Percentiles rank a stretch among this genome's conserved stretches.
Evolutionary conservation across 30 jellyfish, hydroid and myxozoan species (phyloP).

Genomic region (Haliclystus octoradiatus): DNA sequence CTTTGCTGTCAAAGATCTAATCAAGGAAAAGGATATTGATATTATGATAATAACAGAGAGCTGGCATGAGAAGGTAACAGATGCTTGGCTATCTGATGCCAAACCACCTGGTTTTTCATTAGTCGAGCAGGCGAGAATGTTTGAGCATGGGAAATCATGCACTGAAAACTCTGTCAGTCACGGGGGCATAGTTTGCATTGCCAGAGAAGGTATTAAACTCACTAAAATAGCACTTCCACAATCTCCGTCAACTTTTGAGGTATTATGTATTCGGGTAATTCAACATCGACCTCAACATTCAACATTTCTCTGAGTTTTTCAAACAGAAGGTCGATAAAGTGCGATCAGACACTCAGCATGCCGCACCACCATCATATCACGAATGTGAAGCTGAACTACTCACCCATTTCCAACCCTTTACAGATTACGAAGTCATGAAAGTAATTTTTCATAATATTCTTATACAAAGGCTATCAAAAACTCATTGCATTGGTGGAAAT

Average conservation of each 20-base stretch:
- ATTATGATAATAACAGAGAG: neutral
- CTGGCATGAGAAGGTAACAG: neutral
- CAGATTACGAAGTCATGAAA: no score
- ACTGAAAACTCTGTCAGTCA: neutral
- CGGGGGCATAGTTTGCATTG: neutral
- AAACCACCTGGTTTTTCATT: neutral
- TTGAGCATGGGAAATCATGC: neutral
- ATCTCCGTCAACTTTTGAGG: neutral
- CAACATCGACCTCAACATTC: no score
- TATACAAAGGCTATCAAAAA: no score
- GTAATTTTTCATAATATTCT: no score
- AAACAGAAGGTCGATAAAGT: no score
- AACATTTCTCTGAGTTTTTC: no score
- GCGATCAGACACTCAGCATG: no score
- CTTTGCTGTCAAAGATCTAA: neutral
- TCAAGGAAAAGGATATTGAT: neutral
- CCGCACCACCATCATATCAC: no score
- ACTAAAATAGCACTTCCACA: neutral
- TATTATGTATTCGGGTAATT: neutral
- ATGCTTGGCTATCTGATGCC: neutral
- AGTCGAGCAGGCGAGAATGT: neutral
- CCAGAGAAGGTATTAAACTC: neutral
- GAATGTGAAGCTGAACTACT: no score
- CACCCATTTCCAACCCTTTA: no score
- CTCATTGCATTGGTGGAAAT: no score